Conservation (phyloP, 2,113 vertebrate genomes). For the Zosterops hypoxanthus region DNA sequence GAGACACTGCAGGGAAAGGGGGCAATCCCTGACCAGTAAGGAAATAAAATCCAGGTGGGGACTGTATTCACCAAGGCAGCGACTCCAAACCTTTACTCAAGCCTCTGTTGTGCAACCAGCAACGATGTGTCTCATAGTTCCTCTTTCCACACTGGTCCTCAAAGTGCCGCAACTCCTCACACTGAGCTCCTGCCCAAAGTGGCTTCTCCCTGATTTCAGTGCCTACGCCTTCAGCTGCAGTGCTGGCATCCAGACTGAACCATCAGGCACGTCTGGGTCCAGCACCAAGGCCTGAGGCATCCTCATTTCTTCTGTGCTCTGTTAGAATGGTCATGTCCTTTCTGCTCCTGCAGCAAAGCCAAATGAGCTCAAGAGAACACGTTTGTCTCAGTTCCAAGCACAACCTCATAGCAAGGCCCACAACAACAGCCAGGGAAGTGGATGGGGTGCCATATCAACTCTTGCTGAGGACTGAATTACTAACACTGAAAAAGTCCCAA, state of each 20-base stretch:
- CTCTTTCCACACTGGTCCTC: not conserved
- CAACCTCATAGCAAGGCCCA: accelerated
- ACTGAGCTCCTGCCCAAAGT: not conserved
- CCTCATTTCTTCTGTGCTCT: accelerated
- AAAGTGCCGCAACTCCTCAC: not conserved
- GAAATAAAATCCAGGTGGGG: not conserved
- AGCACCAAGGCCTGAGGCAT: accelerated
- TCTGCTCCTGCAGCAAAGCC: not conserved
- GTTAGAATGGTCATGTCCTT: accelerated
- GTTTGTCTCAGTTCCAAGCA: accelerated
- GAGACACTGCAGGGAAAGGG: not conserved
- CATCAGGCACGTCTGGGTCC: not conserved
- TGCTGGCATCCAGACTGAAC: accelerated
- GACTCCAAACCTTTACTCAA: not conserved
- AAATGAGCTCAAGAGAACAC: accelerated
- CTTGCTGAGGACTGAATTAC: not conserved
- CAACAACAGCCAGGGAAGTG: not conserved
- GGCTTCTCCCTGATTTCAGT: not conserved
- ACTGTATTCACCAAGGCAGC: not conserved
- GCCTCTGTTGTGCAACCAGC: not conserved
- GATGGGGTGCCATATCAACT: not conserved
- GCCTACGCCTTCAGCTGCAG: not conserved
- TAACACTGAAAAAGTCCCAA: not conserved
- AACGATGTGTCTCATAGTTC: not conserved
- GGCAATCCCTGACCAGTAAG: not conserved